Evolutionary conservation across 2,888 invertebrate species (phyloP).

Genomic region (Mesodorylaimus sp.): DNA sequence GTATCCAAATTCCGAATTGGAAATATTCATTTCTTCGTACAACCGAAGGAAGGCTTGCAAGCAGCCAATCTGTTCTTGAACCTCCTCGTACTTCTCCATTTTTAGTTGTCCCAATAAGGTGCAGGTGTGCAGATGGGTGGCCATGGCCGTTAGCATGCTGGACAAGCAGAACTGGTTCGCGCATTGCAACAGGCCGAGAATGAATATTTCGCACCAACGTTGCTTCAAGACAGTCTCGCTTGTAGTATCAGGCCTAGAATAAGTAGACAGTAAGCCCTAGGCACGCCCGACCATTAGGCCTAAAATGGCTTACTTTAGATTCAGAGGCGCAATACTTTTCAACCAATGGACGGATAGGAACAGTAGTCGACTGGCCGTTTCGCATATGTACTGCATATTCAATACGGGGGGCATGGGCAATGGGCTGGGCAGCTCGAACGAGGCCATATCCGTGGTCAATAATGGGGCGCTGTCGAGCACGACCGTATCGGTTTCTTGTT

Average conservation of each 20-base stretch:
- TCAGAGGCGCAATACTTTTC: conserved; percentile 37
- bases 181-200: conserved; percentile 70
- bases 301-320: neutral
- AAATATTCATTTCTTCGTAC: conserved; percentile 17
- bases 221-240: conserved; percentile 64
- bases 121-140: conserved; percentile 56
- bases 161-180: conserved; percentile 55
- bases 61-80: conserved; percentile 16
- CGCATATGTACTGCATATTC: conserved; percentile 81
- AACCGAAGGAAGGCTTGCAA: conserved; percentile 15
- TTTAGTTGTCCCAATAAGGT: conserved; percentile 43
- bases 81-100: conserved; percentile 25
- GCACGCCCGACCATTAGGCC: neutral
- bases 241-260: conserved; percentile 48
- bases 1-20: conserved; percentile 23
- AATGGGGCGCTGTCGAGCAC: neutral
- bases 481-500: neutral
- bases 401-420: conserved; percentile 66
- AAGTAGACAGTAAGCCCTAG: neutral
- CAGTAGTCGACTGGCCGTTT: conserved; percentile 73
- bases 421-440: conserved; percentile 55
- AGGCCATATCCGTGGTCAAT: conserved; percentile 34
- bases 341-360: conserved; percentile 80
- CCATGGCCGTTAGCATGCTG: conserved; percentile 61
- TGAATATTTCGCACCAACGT: conserved; percentile 80